phyloP scores from a whole-genome alignment of 2,797 vertebrate species.

The Diplodus sargus region DNA sequence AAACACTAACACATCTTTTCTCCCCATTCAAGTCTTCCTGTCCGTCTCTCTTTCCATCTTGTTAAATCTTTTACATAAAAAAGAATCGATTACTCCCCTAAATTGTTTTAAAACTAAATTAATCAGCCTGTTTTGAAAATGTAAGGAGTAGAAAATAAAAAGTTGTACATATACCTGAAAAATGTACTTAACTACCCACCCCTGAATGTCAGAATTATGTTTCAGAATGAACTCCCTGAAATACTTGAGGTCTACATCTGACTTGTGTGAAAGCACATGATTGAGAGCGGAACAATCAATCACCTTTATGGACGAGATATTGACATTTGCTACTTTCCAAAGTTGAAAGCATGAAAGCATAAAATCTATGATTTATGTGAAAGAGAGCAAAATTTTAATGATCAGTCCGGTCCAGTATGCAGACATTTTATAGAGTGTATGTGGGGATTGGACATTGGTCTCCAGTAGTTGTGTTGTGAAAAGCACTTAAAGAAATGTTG shows the following conservation, averaged over 20 bases:
- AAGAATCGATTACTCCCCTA: no score
- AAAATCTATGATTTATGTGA: slow-evolving; percentile 34
- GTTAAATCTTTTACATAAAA: no score
- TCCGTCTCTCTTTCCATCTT: no score
- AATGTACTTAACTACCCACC: no score
- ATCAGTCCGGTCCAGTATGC: slow-evolving; percentile 1
- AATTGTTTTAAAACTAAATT: no score
- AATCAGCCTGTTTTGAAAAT: no score
- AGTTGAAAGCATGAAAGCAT: slow-evolving; percentile 12
- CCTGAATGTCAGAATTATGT: neutral
- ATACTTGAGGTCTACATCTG: neutral
- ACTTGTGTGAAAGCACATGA: slow-evolving; percentile 5
- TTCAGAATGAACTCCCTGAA: slow-evolving; percentile 9
- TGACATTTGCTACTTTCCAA: slow-evolving; percentile 25
- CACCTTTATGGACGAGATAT: slow-evolving; percentile 27
- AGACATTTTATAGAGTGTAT: slow-evolving; percentile 23
- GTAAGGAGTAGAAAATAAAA: no score
- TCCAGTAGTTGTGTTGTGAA: slow-evolving; percentile 30
- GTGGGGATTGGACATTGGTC: slow-evolving; percentile 8
- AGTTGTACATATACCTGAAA: no score
- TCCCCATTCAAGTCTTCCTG: no score
- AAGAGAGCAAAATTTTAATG: slow-evolving; percentile 3
- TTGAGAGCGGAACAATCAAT: slow-evolving; percentile 13
- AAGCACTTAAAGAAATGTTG: slow-evolving; percentile 14
- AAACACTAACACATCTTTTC: no score